phyloP scores from a whole-genome alignment of 1,140 invertebrate species.

The Danaus melanippus region DNA sequence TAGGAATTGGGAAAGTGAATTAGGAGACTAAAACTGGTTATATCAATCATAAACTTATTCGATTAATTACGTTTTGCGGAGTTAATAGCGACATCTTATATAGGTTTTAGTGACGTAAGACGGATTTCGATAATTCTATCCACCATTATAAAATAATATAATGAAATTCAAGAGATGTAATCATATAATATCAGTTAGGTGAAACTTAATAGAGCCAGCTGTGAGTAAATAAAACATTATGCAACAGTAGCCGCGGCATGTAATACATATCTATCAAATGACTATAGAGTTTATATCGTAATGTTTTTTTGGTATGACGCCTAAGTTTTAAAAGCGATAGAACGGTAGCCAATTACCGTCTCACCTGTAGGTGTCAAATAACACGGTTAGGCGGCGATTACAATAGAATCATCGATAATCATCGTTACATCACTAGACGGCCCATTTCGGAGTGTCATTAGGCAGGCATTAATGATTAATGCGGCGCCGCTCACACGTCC shows the following conservation, averaged over 20 bases:
- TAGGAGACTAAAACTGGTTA: conserved; percentile 71
- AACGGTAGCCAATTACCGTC: conserved; percentile 34
- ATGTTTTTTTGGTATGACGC: conserved; percentile 21
- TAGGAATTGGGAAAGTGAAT: conserved; percentile 70
- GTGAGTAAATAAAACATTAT: too few species aligned
- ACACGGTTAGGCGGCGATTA: conserved; percentile 31
- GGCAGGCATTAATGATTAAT: conserved; percentile 71
- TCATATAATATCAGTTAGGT: too few species aligned
- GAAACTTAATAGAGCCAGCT: too few species aligned
- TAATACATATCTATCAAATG: too few species aligned
- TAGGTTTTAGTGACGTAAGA: conserved; percentile 43
- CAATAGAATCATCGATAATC: conserved; percentile 42
- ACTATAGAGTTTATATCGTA: background rate
- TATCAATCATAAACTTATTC: conserved; percentile 73
- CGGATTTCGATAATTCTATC: conserved; percentile 2
- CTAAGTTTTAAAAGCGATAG: conserved; percentile 20
- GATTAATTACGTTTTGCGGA: conserved; percentile 73
- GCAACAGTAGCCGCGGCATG: too few species aligned
- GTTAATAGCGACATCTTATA: conserved; percentile 72
- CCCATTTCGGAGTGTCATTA: conserved; percentile 70
- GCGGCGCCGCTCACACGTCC: conserved; percentile 60
- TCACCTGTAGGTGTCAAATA: conserved; percentile 34
- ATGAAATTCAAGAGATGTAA: too few species aligned
- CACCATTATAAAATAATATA: background rate
- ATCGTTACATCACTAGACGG: conserved; percentile 40